Conservation (phyloP, 1,140 invertebrate species). For the Zaprionus taronus region DNA sequence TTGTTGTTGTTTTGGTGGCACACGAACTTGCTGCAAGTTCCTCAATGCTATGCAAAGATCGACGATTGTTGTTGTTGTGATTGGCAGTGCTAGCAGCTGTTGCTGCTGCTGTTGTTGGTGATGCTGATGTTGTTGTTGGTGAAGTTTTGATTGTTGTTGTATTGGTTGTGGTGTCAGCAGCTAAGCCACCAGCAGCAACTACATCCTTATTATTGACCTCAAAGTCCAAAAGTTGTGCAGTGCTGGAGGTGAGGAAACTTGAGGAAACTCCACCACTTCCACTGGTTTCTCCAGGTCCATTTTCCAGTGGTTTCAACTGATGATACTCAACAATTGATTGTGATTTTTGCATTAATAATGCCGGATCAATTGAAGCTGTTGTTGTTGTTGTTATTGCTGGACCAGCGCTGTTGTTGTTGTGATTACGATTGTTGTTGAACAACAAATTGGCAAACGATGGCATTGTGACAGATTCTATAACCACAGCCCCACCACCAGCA, state of each 20-base stretch:
- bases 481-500: conserved; percentile 29
- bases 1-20: conserved; percentile 44
- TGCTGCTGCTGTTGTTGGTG: conserved; percentile 29
- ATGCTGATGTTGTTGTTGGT: conserved; percentile 31
- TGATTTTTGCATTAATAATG: conserved; percentile 25
- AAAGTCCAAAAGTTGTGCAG: conserved; percentile 65
- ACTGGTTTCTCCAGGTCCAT: conserved; percentile 5
- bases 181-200: conserved; percentile 14
- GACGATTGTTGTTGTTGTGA: conserved; percentile 35
- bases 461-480: conserved; percentile 69
- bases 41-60: conserved; percentile 72
- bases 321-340: conserved; percentile 51
- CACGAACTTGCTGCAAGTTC: conserved; percentile 74
- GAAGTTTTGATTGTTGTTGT: conserved; percentile 16
- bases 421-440: conserved; percentile 49
- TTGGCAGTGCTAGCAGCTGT: conserved; percentile 50
- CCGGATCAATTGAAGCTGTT: conserved; percentile 14
- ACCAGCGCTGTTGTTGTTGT: conserved; percentile 42
- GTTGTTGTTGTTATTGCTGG: conserved; percentile 30
- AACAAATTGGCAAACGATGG: conserved; percentile 73
- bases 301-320: conserved; percentile 65
- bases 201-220: conserved; percentile 56
- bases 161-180: conserved; percentile 52
- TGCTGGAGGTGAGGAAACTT: conserved; percentile 57
- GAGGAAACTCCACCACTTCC: conserved; percentile 25